These are phyloP conservation scores for Laticauda colubrina DNA, from an alignment of 2,113 vertebrate species.

Conservation along the genomic window DNA sequence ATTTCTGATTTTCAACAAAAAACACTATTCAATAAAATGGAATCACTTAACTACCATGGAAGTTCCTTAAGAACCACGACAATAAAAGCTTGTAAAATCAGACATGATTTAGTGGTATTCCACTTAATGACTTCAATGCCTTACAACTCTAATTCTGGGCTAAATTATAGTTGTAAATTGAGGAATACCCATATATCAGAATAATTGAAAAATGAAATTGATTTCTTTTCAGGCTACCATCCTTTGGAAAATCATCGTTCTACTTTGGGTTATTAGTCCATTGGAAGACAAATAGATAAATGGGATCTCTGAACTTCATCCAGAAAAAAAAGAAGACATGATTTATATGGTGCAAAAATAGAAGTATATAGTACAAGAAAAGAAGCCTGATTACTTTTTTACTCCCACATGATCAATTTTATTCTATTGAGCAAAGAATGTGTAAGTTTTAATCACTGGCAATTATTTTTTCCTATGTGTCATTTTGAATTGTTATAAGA, in stretches of 20 bases:
- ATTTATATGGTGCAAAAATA: not conserved
- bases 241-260: not conserved
- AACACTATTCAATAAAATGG: not conserved
- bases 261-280: not conserved
- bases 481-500: slow-evolving; percentile 62
- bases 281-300: not conserved
- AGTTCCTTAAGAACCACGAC: not conserved
- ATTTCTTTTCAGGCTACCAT: not conserved
- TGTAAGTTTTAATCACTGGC: slow-evolving; percentile 25
- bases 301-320: not conserved
- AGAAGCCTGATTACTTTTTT: slow-evolving; percentile 15
- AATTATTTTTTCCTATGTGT: slow-evolving; percentile 44
- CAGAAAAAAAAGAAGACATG: not conserved
- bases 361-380: not conserved
- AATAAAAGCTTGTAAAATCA: not conserved
- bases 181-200: not conserved
- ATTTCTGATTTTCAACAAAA: not conserved
- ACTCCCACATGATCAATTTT: slow-evolving; percentile 18
- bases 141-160: not conserved
- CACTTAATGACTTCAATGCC: not conserved
- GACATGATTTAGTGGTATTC: not conserved
- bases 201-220: not conserved
- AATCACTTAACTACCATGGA: not conserved
- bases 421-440: not conserved
- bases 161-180: not conserved